Conservation (phyloP, 1,140 invertebrate species). For the Sinella curviseta region DNA sequence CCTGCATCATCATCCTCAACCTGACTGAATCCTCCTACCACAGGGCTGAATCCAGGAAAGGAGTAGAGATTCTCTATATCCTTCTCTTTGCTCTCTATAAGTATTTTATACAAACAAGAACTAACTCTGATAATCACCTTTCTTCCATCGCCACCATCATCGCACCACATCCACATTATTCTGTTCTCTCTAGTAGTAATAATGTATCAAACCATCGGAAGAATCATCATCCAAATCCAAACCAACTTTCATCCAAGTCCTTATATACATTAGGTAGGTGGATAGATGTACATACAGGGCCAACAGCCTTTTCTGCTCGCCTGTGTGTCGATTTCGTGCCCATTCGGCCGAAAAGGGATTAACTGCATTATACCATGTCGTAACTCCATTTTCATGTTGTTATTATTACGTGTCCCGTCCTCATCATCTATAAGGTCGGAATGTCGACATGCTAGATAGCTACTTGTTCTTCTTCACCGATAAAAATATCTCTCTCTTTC, state of each 20-base stretch:
- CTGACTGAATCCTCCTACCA: too few species aligned
- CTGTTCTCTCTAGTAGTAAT: background rate
- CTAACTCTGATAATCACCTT: background rate
- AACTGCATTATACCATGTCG: background rate
- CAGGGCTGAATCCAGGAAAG: too few species aligned
- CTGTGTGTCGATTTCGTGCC: background rate
- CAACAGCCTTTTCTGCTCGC: background rate
- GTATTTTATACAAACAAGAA: background rate
- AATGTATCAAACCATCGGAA: background rate
- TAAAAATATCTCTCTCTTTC: background rate
- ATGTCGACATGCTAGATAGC: constrained; percentile 16
- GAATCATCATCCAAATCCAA: background rate
- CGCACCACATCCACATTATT: background rate
- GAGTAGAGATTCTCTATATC: background rate
- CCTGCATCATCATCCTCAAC: background rate
- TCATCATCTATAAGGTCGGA: background rate
- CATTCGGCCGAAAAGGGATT: constrained; percentile 15
- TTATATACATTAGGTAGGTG: too few species aligned
- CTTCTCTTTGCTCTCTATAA: background rate
- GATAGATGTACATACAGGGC: background rate
- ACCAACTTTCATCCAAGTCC: too few species aligned
- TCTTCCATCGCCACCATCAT: background rate
- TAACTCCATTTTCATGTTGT: background rate
- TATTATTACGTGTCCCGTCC: background rate
- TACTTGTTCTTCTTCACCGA: too few species aligned